Conservation (phyloP, 2,113 vertebrate genomes). For the Dasyurus viverrinus region DNA sequence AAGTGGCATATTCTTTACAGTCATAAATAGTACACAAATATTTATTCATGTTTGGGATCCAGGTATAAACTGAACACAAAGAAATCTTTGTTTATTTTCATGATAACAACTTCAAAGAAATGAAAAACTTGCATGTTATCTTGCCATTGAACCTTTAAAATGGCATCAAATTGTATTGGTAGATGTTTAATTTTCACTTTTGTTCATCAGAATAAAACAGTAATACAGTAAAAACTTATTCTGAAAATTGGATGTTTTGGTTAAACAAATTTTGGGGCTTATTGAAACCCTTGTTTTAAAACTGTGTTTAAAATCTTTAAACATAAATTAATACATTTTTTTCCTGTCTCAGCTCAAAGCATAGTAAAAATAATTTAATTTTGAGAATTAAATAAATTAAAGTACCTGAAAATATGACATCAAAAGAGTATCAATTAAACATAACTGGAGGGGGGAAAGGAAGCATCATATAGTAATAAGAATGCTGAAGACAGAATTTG, state of each 20-base stretch:
- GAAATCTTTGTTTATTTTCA: neutral
- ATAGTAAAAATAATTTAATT: neutral
- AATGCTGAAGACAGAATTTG: neutral
- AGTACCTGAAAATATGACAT: neutral
- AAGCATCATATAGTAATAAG: neutral
- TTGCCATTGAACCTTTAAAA: neutral
- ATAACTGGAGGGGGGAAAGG: neutral
- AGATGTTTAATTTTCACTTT: neutral
- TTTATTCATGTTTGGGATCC: neutral
- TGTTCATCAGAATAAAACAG: neutral
- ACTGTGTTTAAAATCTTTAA: neutral
- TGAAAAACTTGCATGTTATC: neutral
- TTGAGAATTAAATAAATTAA: neutral
- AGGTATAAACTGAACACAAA: neutral
- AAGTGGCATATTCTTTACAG: neutral
- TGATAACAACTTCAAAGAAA: neutral
- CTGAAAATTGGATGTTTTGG: neutral
- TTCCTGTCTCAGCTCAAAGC: neutral
- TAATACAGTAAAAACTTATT: neutral
- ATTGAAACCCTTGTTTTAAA: neutral
- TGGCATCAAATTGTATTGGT: neutral
- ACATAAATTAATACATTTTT: neutral
- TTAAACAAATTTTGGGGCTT: neutral
- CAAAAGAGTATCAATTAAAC: neutral
- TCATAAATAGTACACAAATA: neutral